Evolutionary conservation across 1,140 invertebrate species (phyloP).

Genomic region (Atta texana): DNA sequence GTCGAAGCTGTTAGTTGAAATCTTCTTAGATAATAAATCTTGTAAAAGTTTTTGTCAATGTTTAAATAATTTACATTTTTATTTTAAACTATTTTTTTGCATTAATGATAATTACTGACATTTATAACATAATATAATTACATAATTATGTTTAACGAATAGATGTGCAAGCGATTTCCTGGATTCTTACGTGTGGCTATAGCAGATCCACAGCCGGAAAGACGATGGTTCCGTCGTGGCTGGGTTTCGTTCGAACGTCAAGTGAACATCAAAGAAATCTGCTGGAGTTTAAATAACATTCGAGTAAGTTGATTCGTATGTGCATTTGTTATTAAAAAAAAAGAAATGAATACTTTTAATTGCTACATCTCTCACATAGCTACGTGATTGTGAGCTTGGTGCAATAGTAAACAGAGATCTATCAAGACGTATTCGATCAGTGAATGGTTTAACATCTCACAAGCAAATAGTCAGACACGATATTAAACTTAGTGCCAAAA

Average conservation of each 20-base stretch:
- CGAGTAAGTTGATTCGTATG: constrained; percentile 86
- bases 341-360: constrained; percentile 10
- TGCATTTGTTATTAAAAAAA: background rate
- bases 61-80: constrained; percentile 19
- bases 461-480: constrained; percentile 96
- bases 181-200: constrained; percentile 98
- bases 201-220: constrained; percentile 98
- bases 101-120: constrained; percentile 9
- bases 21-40: constrained; percentile 28
- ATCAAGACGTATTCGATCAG: constrained; percentile 95
- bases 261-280: constrained; percentile 99
- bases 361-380: constrained; percentile 84
- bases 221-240: constrained; percentile 97
- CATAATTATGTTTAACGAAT: constrained; percentile 62
- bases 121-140: constrained; percentile 30
- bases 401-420: constrained; percentile 98
- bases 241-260: constrained; percentile 99
- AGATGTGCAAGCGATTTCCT: constrained; percentile 97
- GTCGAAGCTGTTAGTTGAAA: constrained; percentile 94
- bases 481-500: constrained; percentile 96
- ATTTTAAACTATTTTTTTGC: constrained; percentile 34
- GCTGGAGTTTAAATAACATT: constrained; percentile 99
- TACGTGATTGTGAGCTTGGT: constrained; percentile 96
- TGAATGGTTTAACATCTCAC: constrained; percentile 97
- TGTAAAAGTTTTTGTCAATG: background rate